Evolutionary conservation across 2,888 invertebrate genomes (phyloP).

Genomic region (Lapara coniferarum): DNA sequence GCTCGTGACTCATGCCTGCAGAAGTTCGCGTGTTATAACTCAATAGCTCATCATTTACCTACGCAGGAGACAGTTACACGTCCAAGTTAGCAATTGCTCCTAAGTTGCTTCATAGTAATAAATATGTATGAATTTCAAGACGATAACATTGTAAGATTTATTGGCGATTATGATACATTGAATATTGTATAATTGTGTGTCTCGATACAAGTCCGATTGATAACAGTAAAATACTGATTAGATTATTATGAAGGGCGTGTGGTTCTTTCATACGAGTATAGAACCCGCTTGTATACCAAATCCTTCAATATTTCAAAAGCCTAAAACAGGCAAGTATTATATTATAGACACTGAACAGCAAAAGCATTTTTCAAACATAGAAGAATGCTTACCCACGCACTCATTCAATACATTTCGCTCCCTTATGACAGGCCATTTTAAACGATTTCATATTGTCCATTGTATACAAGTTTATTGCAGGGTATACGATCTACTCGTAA

Average conservation of each 20-base stretch:
- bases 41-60: constrained; percentile 55
- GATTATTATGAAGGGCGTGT: too few species aligned
- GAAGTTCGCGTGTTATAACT: constrained; percentile 54
- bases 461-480: constrained; percentile 17
- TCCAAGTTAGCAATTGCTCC: not conserved
- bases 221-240: not conserved
- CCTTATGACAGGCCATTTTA: constrained; percentile 5
- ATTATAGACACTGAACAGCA: not conserved
- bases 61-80: constrained; percentile 33
- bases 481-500: not conserved
- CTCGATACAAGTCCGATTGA: not conserved
- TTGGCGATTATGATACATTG: not conserved
- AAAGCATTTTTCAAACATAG: not conserved
- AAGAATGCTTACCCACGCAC: not conserved
- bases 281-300: too few species aligned
- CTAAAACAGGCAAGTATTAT: too few species aligned
- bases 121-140: constrained; percentile 12
- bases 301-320: too few species aligned
- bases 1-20: constrained; percentile 65
- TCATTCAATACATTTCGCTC: constrained; percentile 1
- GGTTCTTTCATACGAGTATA: not conserved
- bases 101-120: not conserved
- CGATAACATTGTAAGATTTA: constrained; percentile 17
- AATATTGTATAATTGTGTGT: constrained; percentile 2
- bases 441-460: constrained; percentile 18